Evolutionary conservation across 2,797 vertebrate species (phyloP).

Genomic region (Lacerta bilineata): DNA sequence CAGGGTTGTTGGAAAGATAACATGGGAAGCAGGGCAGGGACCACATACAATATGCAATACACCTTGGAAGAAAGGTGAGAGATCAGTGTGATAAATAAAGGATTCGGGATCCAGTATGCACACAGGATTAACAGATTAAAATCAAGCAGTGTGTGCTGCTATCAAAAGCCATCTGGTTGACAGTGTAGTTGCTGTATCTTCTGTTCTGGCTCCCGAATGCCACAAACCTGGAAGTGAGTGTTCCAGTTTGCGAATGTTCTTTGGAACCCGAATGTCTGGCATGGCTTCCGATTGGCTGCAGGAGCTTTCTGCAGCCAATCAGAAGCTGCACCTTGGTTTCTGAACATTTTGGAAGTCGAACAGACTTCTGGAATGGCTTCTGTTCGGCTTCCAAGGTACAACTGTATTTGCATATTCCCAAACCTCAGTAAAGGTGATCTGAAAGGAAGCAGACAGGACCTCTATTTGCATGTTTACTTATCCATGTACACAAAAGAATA

Average conservation of each 20-base stretch:
- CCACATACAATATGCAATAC: neutral
- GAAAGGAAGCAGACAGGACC: neutral
- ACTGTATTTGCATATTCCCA: neutral
- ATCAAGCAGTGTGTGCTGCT: neutral
- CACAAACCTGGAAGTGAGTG: too few species aligned
- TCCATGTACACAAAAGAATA: too few species aligned
- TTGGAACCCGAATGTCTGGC: too few species aligned
- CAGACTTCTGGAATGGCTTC: too few species aligned
- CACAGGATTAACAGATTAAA: neutral
- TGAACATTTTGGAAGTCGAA: too few species aligned
- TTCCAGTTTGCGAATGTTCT: too few species aligned
- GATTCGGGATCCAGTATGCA: too few species aligned
- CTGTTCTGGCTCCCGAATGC: neutral
- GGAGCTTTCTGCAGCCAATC: too few species aligned
- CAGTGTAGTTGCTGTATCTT: neutral
- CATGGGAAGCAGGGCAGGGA: neutral
- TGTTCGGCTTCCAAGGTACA: too few species aligned
- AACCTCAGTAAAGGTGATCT: neutral
- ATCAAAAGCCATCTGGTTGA: neutral
- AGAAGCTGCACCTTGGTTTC: too few species aligned
- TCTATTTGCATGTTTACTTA: too few species aligned
- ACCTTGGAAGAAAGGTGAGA: neutral
- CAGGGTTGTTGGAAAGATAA: neutral
- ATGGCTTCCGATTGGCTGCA: too few species aligned
- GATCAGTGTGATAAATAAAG: neutral